These are phyloP conservation scores for Ceramica pisi DNA, from an alignment of 2,888 invertebrate species.

Conservation along the genomic window DNA sequence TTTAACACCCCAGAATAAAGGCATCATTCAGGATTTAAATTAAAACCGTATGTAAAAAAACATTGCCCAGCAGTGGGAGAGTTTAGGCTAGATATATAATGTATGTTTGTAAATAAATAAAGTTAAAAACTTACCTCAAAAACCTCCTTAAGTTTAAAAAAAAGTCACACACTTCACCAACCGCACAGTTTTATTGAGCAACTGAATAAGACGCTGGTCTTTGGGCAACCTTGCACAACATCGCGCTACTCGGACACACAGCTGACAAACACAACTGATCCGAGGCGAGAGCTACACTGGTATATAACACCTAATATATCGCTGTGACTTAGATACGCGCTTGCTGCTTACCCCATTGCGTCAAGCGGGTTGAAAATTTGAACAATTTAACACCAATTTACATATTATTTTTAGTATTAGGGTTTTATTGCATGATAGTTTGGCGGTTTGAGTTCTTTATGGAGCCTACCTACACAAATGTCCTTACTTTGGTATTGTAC, in stretches of 20 bases:
- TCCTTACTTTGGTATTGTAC: no score
- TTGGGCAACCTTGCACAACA: constrained; percentile 5
- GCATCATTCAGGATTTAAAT: no score
- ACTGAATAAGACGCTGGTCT: background rate
- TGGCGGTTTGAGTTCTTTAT: no score
- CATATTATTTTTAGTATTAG: no score
- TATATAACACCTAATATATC: constrained; percentile 25
- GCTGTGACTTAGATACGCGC: background rate
- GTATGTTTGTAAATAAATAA: no score
- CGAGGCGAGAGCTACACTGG: background rate
- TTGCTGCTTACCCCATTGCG: background rate
- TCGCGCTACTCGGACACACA: background rate
- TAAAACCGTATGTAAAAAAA: no score
- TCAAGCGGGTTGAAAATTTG: background rate
- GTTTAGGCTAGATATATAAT: no score
- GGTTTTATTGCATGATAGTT: no score
- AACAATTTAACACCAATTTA: no score
- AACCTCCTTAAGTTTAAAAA: background rate
- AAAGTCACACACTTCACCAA: constrained; percentile 16
- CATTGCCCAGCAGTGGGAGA: no score
- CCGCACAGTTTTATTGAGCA: constrained; percentile 12
- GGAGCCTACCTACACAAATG: no score
- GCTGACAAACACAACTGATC: constrained; percentile 26
- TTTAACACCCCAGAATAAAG: background rate
- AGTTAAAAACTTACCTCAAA: constrained; percentile 14